Percentiles rank a stretch among this genome's conserved stretches.
Evolutionary conservation across 2,888 invertebrate genomes (phyloP).

Genomic region (Morpho deidamia): DNA sequence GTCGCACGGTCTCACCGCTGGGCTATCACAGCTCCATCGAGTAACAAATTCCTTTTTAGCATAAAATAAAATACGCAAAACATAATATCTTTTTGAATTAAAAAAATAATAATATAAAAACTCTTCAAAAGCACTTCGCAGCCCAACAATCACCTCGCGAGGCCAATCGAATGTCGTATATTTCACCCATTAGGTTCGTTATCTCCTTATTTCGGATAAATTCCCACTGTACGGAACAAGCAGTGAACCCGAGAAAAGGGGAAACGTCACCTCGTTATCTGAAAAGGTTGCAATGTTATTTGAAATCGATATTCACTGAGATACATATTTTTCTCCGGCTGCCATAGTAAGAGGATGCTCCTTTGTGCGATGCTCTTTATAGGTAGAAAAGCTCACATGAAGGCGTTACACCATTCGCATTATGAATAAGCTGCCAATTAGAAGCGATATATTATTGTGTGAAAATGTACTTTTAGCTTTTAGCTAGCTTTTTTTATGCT

Average conservation of each 20-base stretch:
- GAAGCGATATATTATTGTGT: background rate
- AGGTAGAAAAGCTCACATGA: constrained; percentile 6
- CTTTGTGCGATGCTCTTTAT: constrained; percentile 22
- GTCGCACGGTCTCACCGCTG: too few species aligned
- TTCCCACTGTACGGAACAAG: constrained; percentile 59
- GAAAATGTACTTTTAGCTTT: background rate
- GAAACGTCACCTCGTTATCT: constrained; percentile 77
- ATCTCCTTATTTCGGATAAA: constrained; percentile 76
- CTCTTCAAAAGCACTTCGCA: background rate
- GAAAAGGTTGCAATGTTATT: constrained; percentile 78
- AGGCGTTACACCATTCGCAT: constrained; percentile 13
- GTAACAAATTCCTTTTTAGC: too few species aligned
- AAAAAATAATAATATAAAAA: background rate
- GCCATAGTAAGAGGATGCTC: constrained; percentile 27
- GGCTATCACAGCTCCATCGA: too few species aligned
- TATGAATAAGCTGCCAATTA: constrained; percentile 13
- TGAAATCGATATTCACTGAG: constrained; percentile 76
- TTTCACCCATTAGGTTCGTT: constrained; percentile 67
- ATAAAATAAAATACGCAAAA: too few species aligned
- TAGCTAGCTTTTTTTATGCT: too few species aligned
- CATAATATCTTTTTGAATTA: background rate
- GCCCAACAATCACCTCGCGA: constrained; percentile 12
- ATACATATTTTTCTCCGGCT: constrained; percentile 48
- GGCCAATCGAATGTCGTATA: constrained; percentile 50
- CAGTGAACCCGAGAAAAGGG: constrained; percentile 66